phyloP scores from a whole-genome alignment of 2,797 vertebrate species.

The Propithecus perrieri region DNA sequence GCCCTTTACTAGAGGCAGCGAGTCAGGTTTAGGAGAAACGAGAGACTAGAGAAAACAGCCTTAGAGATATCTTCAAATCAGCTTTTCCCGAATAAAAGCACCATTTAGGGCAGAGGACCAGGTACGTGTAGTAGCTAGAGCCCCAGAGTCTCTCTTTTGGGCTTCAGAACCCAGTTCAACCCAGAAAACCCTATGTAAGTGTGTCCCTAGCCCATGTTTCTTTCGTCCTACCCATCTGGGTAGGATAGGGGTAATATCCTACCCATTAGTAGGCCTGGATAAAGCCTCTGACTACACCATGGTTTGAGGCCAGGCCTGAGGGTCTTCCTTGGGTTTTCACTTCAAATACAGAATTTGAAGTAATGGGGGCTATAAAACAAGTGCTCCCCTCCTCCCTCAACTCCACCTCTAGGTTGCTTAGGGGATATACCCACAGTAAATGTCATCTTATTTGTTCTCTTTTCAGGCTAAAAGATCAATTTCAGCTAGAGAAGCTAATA shows the following conservation, averaged over 20 bases:
- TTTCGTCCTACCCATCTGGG: neutral
- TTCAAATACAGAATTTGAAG: neutral
- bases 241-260: neutral
- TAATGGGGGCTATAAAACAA: neutral
- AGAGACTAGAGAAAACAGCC: slow-evolving; percentile 29
- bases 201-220: neutral
- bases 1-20: slow-evolving; percentile 25
- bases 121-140: neutral
- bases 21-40: slow-evolving; percentile 59
- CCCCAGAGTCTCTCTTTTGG: neutral
- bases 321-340: neutral
- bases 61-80: neutral
- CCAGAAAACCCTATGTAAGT: neutral
- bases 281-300: neutral
- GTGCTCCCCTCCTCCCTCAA: neutral
- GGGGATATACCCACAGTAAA: neutral
- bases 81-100: neutral
- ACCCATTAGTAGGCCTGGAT: neutral
- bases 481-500: neutral
- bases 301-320: neutral
- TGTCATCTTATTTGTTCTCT: neutral
- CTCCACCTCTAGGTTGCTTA: neutral
- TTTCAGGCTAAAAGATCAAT: neutral
- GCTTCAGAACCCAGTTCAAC: neutral
- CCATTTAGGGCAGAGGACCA: neutral